These are phyloP conservation scores for Sarcophaga variegata DNA, from an alignment of 2,888 invertebrate genomes.

Conservation along the genomic window DNA sequence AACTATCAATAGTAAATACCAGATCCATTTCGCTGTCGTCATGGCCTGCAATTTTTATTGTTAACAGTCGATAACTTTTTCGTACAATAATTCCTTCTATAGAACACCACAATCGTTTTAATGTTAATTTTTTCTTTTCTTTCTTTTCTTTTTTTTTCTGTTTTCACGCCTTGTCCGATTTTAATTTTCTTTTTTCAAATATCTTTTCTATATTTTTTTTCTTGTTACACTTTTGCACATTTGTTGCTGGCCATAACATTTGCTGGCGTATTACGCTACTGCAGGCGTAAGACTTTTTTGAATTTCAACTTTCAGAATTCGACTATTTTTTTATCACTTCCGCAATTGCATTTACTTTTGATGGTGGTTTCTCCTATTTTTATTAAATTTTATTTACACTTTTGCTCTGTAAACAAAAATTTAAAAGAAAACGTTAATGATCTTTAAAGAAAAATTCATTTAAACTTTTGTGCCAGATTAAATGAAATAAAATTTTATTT, in stretches of 20 bases:
- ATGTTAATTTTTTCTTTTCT: neutral
- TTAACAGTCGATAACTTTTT: slow-evolving; percentile 30
- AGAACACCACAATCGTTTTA: neutral
- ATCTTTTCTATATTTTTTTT: neutral
- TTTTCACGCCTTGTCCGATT: slow-evolving; percentile 46
- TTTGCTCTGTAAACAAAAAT: slow-evolving; percentile 55
- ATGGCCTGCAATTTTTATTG: slow-evolving; percentile 70
- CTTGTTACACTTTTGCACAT: slow-evolving; percentile 63
- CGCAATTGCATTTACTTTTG: slow-evolving; percentile 54
- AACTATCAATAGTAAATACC: slow-evolving; percentile 74
- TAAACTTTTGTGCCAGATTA: slow-evolving; percentile 13
- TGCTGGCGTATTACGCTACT: slow-evolving; percentile 17
- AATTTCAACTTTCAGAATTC: neutral
- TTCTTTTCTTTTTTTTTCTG: slow-evolving; percentile 40
- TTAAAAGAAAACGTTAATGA: slow-evolving; percentile 35
- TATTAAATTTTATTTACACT: slow-evolving; percentile 5
- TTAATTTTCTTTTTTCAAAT: neutral
- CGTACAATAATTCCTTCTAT: neutral
- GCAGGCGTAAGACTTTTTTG: slow-evolving; percentile 29
- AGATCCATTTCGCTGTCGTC: slow-evolving; percentile 79
- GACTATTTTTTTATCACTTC: slow-evolving; percentile 52
- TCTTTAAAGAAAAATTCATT: slow-evolving; percentile 23
- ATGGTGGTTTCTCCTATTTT: slow-evolving; percentile 5
- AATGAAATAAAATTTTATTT: neutral
- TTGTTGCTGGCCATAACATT: slow-evolving; percentile 36